Evolutionary conservation across 2,113 vertebrate genomes (phyloP).

Genomic region (Ceyx cyanopectus): DNA sequence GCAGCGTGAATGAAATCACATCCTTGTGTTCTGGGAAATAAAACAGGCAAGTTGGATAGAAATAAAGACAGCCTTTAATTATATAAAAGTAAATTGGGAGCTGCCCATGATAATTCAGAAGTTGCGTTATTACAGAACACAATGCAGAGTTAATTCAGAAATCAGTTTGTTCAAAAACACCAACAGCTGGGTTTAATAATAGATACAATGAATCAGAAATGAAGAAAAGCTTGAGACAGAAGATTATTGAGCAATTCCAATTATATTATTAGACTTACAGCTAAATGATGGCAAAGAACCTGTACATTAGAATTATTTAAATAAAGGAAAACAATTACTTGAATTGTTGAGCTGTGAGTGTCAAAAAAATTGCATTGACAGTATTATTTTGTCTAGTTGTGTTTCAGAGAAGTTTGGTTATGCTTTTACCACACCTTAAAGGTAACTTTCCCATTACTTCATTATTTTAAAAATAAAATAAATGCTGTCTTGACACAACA

Average conservation of each 20-base stretch:
- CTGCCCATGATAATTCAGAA: constrained; percentile 79
- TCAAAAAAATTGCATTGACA: background rate
- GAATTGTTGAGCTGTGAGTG: background rate
- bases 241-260: constrained; percentile 77
- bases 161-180: constrained; percentile 82
- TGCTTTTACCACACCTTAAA: background rate
- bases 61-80: constrained; percentile 84
- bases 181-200: constrained; percentile 83
- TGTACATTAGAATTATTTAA: constrained; percentile 43
- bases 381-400: background rate
- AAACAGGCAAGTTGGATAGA: constrained; percentile 75
- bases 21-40: constrained; percentile 82
- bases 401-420: background rate
- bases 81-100: constrained; percentile 84
- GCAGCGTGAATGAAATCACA: constrained; percentile 77
- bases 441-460: background rate
- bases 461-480: background rate
- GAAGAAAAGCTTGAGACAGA: constrained; percentile 75
- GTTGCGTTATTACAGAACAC: constrained; percentile 77
- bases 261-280: constrained; percentile 77
- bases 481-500: background rate
- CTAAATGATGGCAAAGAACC: constrained; percentile 35
- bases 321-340: constrained; percentile 51
- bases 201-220: constrained; percentile 78
- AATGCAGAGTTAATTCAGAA: constrained; percentile 82